Conservation (phyloP, 1,140 invertebrate species). For the Brachionus koreanus region DNA sequence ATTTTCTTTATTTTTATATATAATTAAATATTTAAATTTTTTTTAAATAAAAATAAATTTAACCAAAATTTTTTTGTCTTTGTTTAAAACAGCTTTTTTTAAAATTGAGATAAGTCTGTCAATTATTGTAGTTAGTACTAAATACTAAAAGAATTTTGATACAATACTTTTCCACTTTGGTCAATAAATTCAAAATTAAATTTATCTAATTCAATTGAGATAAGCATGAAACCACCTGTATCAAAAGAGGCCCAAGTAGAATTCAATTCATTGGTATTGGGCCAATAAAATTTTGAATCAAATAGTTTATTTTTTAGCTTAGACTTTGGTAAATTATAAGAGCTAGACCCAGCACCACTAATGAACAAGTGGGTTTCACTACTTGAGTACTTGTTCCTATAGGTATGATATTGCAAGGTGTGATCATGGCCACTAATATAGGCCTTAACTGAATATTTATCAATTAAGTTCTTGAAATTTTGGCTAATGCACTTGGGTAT, state of each 20-base stretch:
- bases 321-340: background rate
- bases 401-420: slow-evolving; percentile 10
- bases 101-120: too few relatives aligned
- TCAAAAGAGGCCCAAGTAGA: background rate
- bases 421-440: slow-evolving; percentile 14
- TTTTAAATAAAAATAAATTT: background rate
- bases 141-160: background rate
- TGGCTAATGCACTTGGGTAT: background rate
- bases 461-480: background rate
- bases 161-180: background rate
- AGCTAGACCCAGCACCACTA: background rate
- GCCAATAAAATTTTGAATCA: background rate
- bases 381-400: background rate
- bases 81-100: background rate
- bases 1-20: background rate
- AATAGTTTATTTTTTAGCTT: background rate
- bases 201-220: background rate
- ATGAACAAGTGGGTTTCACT: background rate
- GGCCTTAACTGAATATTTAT: background rate
- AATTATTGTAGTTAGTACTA: background rate
- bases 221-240: background rate
- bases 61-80: background rate
- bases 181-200: background rate
- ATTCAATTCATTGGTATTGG: background rate
- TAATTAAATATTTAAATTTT: background rate